Evolutionary conservation across 2,797 vertebrate genomes (phyloP).

Genomic region (Lepus townsendii): DNA sequence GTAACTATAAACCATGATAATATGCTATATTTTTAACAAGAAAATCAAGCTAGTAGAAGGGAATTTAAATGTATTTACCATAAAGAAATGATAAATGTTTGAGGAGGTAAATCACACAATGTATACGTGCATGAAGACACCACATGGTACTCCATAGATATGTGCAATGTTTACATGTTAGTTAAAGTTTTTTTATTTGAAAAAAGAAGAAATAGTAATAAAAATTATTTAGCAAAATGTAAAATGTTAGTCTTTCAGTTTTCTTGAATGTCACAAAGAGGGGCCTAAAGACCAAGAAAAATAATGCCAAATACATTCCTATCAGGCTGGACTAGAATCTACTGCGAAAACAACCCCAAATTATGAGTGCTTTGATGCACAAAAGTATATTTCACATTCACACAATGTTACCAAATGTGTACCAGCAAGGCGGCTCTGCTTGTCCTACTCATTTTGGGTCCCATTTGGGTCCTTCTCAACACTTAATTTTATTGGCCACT

Average conservation of each 20-base stretch:
- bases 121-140: too few relatives aligned
- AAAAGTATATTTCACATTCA: slow-evolving; percentile 23
- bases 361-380: background rate
- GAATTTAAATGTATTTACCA: too few relatives aligned
- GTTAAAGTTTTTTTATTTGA: too few relatives aligned
- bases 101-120: too few relatives aligned
- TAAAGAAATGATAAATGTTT: too few relatives aligned
- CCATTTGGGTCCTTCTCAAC: background rate
- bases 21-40: too few relatives aligned
- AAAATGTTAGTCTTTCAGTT: background rate
- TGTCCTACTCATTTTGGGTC: background rate
- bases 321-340: background rate
- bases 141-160: too few relatives aligned
- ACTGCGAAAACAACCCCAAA: background rate
- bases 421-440: background rate
- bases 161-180: too few relatives aligned
- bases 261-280: slow-evolving; percentile 35
- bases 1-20: too few relatives aligned
- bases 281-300: background rate
- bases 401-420: background rate
- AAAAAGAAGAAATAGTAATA: background rate
- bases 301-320: background rate
- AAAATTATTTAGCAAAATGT: background rate
- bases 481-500: background rate
- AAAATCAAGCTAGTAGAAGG: too few relatives aligned